Conservation (phyloP, 2,113 vertebrate species). For the Hassar affinis region DNA sequence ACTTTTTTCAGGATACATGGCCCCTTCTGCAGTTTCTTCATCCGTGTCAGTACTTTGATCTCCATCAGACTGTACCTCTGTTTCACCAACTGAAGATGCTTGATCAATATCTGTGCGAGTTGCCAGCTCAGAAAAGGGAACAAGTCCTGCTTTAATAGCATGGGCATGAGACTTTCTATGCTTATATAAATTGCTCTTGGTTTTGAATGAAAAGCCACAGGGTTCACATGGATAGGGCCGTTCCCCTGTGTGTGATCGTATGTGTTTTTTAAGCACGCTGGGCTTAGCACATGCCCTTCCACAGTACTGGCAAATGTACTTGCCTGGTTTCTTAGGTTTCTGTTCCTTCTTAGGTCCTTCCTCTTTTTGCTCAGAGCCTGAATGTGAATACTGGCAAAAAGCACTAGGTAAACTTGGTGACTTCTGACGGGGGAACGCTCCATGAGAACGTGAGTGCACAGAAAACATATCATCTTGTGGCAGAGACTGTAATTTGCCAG, state of each 20-base stretch:
- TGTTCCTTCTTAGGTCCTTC: constrained; percentile 93
- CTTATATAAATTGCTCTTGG: constrained; percentile 99
- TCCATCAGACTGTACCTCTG: constrained; percentile 92
- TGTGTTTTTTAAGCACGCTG: constrained; percentile 98
- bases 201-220: constrained; percentile 98
- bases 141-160: constrained; percentile 96
- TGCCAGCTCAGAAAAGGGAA: constrained; percentile 89
- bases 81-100: constrained; percentile 83
- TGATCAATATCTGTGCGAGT: constrained; percentile 85
- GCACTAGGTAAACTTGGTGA: constrained; percentile 84
- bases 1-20: constrained; percentile 77
- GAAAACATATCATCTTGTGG: constrained; percentile 90
- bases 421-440: constrained; percentile 87
- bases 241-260: constrained; percentile 96
- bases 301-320: constrained; percentile 97
- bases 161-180: constrained; percentile 98
- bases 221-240: constrained; percentile 94
- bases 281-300: constrained; percentile 97
- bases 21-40: constrained; percentile 84
- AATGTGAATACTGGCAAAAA: constrained; percentile 90
- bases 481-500: constrained; percentile 80
- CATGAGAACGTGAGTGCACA: constrained; percentile 82
- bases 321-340: constrained; percentile 96
- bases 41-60: constrained; percentile 98
- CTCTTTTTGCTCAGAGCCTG: constrained; percentile 83